These are phyloP conservation scores for Vanessa cardui DNA, from an alignment of 2,888 invertebrate species.

Conservation along the genomic window DNA sequence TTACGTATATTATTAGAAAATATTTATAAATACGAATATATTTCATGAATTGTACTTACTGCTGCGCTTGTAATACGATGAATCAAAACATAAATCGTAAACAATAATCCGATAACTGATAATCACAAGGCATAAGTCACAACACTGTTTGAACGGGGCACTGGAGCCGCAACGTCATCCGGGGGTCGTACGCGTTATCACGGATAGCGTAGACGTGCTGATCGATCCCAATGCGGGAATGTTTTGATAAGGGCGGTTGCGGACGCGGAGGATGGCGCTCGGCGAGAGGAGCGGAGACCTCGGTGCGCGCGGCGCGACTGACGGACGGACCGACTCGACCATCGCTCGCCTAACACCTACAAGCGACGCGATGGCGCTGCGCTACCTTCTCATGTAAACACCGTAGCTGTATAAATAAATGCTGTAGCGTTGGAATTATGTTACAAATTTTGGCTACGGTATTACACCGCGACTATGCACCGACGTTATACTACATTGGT, in stretches of 20 bases:
- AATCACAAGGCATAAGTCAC: conserved; percentile 53
- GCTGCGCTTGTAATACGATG: conserved; percentile 27
- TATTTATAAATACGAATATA: background rate
- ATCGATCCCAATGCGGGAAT: conserved; percentile 75
- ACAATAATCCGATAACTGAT: conserved; percentile 47
- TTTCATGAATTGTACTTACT: conserved; percentile 31
- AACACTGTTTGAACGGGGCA: conserved; percentile 53
- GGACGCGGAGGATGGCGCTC: conserved; percentile 36
- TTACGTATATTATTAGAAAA: conserved; percentile 6
- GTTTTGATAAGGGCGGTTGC: conserved; percentile 67
- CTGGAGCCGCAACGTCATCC: conserved; percentile 67
- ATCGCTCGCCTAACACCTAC: conserved; percentile 31
- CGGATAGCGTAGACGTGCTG: conserved; percentile 63
- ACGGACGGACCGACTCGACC: conserved; percentile 35
- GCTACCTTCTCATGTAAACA: conserved; percentile 16
- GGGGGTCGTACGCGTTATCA: conserved; percentile 60
- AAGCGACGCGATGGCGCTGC: conserved; percentile 38
- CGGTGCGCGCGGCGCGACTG: conserved; percentile 75
- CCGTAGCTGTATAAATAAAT: conserved; percentile 22
- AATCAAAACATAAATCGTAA: conserved; percentile 38
- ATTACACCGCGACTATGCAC: conserved; percentile 26
- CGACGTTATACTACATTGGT: conserved; percentile 36
- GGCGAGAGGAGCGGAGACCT: conserved; percentile 50
- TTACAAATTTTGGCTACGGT: conserved; percentile 30
- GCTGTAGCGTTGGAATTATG: conserved; percentile 30